Base-by-base conservation (phyloP, 1,140 invertebrate genomes). In the Drosophila albomicans region DNA sequence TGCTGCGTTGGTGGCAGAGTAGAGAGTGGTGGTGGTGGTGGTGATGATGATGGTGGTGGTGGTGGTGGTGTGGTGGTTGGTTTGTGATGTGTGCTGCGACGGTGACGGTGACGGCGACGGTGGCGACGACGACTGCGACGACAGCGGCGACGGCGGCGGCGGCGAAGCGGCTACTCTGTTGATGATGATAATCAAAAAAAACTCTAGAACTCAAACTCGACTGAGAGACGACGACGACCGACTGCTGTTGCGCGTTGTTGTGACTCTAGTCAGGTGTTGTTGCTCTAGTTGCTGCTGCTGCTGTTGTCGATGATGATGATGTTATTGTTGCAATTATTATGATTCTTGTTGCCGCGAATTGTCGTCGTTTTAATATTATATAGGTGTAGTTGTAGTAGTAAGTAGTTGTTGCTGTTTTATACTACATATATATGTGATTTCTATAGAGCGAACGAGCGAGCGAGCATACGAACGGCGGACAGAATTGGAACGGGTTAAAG, bases 401-500 rank as follows among this genome's bases (percentile, higher is more conserved):
- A 45, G 28, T 58, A 59, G 11, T 65, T 66, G 61, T 20, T 58
- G 20, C 54, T 52, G 28, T 28, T 25, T 75, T 80, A 75, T 86
- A 79, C 71, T 75, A 68, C 52, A 71, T 73, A 49, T 82, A 20
- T 20, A 25, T 25, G 48, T 84, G 71, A 82, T 81, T 79, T 85
- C 65, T 89, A 81, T 79, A 84, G 86, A 86, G 85, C 86, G 75
- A 89, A 84, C 82, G 81, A 84, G 81, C 82, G 78, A 76, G 77
- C 79, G 73, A 85, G 73, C 79, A 59, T 71, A 81, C 79, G 75
- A 86, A 81, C 89, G 88, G 90, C 91, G 91, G 91, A 92, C 88
- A 92, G 91, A 92, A 84, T 92, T 92, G 92, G 92, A 92, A 92
- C 92, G 92, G 91, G 91, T 92, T 92, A 92, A 92, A 92, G 92